phyloP scores from a whole-genome alignment of 2,888 invertebrate species.

The Tiphia femorata region DNA sequence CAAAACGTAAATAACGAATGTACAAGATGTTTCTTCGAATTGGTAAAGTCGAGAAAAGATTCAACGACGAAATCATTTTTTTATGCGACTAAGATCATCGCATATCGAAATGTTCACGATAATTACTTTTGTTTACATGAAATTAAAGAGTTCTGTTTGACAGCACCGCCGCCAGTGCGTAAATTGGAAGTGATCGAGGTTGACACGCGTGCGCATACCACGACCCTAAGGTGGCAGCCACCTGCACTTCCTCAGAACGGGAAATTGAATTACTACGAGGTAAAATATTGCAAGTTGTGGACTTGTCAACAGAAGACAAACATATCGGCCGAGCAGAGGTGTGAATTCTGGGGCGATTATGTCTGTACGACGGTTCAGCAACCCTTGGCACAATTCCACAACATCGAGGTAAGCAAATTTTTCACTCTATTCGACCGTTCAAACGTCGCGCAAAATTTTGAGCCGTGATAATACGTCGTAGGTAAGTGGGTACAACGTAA shows the following conservation, averaged over 20 bases:
- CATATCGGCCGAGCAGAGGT: conserved; percentile 11
- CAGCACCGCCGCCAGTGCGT: conserved; percentile 43
- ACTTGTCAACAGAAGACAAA: not conserved
- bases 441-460: too few species aligned
- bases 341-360: conserved; percentile 34
- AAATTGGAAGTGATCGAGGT: conserved; percentile 39
- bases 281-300: not conserved
- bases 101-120: not conserved
- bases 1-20: conserved; percentile 38
- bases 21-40: too few species aligned
- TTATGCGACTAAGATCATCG: not conserved
- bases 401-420: conserved; percentile 6
- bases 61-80: too few species aligned
- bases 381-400: not conserved
- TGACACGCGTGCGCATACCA: conserved; percentile 9
- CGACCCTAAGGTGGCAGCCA: conserved; percentile 40
- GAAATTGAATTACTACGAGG: conserved; percentile 30
- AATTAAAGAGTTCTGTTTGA: too few species aligned
- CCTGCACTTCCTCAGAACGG: conserved; percentile 48
- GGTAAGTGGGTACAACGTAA: conserved; percentile 41
- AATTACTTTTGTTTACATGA: not conserved
- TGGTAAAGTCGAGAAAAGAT: too few species aligned
- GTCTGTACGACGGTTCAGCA: conserved; percentile 27
- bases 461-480: conserved; percentile 18
- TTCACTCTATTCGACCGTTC: not conserved